These are phyloP conservation scores for Ectemnius lituratus DNA, from an alignment of 2,888 invertebrate species.

Conservation along the genomic window DNA sequence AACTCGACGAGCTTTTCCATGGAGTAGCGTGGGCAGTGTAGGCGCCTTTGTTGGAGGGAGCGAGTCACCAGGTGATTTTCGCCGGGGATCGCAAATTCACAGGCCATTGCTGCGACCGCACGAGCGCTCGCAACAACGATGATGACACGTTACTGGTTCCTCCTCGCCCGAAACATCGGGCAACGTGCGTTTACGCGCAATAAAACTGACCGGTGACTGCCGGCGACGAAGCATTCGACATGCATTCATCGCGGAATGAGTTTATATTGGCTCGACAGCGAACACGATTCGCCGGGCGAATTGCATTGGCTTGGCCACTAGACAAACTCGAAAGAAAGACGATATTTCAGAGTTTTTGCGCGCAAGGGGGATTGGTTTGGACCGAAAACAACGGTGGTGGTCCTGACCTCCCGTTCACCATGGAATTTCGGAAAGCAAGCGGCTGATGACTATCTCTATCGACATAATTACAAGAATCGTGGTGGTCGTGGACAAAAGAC, in stretches of 20 bases:
- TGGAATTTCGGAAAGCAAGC: constrained; percentile 16
- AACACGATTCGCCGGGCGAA: too few relatives aligned
- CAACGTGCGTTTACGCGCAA: constrained; percentile 27
- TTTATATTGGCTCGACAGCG: too few relatives aligned
- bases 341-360: too few relatives aligned
- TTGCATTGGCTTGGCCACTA: too few relatives aligned
- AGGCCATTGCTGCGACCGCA: not conserved
- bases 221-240: not conserved
- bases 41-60: not conserved
- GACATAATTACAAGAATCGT: constrained; percentile 50
- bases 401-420: not conserved
- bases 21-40: not conserved
- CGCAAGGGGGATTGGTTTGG: too few relatives aligned
- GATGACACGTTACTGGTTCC: constrained; percentile 36
- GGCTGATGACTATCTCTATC: constrained; percentile 59
- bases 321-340: too few relatives aligned
- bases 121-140: constrained; percentile 16
- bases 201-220: constrained; percentile 9
- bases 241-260: not conserved
- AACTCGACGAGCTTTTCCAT: too few relatives aligned
- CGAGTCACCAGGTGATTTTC: constrained; percentile 9
- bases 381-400: constrained; percentile 13
- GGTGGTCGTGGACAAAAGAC: constrained; percentile 28
- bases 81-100: constrained; percentile 26
- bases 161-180: constrained; percentile 22